Evolutionary conservation across 2,797 vertebrate genomes (phyloP), one percentile per base, ranked within the genome.

Genomic region (Danio jaintianensis): DNA sequence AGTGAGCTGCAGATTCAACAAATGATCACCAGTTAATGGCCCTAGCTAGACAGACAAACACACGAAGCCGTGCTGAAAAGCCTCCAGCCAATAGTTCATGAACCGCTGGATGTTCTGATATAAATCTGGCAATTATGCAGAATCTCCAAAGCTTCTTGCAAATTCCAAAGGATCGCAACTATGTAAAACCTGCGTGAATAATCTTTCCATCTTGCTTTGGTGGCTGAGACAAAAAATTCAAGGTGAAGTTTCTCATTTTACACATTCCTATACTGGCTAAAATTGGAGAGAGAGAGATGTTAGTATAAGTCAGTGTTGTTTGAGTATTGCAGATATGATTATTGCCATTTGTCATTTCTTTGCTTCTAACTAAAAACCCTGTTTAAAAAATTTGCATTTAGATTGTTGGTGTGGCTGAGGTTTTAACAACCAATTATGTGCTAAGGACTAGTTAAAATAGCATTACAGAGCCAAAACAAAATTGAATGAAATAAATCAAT

Each of bases 21-120:
- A 83, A 83, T 79, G 75, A 83, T 82, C 20, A 2, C 47, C 55
- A 71, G 47, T 58, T 79, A 78, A 82, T 77, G 67, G 40, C 48
- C 75, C 29, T 66, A 69, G 63, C 55, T 63, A 38, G 62, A 55
- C 47, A n/a, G 22, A n/a, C 59, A 43, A 61, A 70, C 66, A 70
- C 55, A 68, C n/a, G 66, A 77, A 29, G 59, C 55, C 29, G 16
- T 66, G 50, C 63, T 52, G 67, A 73, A 75, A 22, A 47, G 47
- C 69, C 71, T 77, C 56, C 11, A 42, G 47, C 67, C 61, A 42
- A 58, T 43, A 56, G 62, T 71, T 63, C 48, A 38, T 52, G 77
- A 40, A 74, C 29, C 69, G 29, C 42, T 59, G 6, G 11, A 66
- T 18, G 47, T 56, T 40, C 55, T 79, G 50, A 71, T 75, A 59